phyloP scores from a whole-genome alignment of 2,113 vertebrate species.

The Ptilorrhoa leucosticta region DNA sequence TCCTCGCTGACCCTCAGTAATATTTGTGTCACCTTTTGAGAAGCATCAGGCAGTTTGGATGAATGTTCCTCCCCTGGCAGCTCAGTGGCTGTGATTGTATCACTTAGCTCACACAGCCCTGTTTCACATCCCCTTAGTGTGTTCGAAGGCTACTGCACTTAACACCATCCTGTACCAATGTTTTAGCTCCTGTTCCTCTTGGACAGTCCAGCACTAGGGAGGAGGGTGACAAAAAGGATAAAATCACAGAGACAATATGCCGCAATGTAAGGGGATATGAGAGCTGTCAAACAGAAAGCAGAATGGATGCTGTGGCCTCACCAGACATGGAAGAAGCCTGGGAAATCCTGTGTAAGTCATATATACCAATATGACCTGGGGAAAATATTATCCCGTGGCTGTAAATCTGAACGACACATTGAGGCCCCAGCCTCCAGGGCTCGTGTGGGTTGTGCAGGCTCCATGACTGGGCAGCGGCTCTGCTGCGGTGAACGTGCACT shows the following conservation, averaged over 20 bases:
- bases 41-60: neutral
- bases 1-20: neutral
- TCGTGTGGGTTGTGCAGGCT: accelerated
- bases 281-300: neutral
- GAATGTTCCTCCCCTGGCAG: accelerated
- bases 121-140: neutral
- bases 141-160: neutral
- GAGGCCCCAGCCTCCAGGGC: neutral
- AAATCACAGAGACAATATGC: neutral
- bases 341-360: neutral
- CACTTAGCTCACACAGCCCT: neutral
- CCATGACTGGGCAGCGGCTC: neutral
- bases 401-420: accelerated
- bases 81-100: neutral
- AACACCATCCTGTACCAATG: neutral
- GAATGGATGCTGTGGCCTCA: neutral
- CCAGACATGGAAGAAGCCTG: neutral
- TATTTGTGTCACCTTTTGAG: neutral
- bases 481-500: neutral
- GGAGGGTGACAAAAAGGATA: neutral
- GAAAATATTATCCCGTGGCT: neutral
- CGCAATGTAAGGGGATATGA: neutral
- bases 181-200: neutral
- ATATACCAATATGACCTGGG: neutral
- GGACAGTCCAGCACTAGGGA: neutral